Conservation (phyloP, 2,113 vertebrate genomes). For the Lynx canadensis region DNA sequence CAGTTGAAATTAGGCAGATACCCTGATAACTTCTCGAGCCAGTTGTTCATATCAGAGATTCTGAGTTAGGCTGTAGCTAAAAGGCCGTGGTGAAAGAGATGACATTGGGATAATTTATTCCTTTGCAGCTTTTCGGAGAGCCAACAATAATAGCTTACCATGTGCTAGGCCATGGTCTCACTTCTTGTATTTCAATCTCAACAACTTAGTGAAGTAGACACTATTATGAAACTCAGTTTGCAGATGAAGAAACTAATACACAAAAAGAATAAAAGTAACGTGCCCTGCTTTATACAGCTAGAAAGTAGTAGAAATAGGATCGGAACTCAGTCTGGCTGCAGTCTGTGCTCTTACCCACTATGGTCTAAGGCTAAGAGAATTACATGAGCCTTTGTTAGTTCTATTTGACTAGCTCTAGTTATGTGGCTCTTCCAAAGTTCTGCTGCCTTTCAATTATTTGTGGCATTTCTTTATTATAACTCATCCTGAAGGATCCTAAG, state of each 20-base stretch:
- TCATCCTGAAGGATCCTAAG: background rate
- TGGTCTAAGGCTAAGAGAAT: background rate
- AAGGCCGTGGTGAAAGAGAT: background rate
- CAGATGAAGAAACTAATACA: background rate
- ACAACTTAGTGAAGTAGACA: background rate
- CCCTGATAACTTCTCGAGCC: background rate
- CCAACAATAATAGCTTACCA: background rate
- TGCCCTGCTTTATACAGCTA: background rate
- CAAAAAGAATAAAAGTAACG: background rate
- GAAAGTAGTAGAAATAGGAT: background rate
- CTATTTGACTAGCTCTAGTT: background rate
- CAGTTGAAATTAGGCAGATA: background rate
- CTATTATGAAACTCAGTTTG: background rate
- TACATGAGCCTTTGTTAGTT: background rate
- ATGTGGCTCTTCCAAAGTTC: background rate
- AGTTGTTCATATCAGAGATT: background rate
- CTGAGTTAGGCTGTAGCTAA: background rate
- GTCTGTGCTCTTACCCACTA: background rate
- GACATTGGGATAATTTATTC: background rate
- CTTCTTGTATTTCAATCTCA: background rate
- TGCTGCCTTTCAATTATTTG: background rate
- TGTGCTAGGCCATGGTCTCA: background rate
- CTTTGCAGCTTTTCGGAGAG: background rate
- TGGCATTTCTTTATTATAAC: constrained; percentile 40
- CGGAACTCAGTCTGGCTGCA: background rate